Evolutionary conservation across 2,888 invertebrate genomes (phyloP).

Genomic region (Epinotia bilunana): DNA sequence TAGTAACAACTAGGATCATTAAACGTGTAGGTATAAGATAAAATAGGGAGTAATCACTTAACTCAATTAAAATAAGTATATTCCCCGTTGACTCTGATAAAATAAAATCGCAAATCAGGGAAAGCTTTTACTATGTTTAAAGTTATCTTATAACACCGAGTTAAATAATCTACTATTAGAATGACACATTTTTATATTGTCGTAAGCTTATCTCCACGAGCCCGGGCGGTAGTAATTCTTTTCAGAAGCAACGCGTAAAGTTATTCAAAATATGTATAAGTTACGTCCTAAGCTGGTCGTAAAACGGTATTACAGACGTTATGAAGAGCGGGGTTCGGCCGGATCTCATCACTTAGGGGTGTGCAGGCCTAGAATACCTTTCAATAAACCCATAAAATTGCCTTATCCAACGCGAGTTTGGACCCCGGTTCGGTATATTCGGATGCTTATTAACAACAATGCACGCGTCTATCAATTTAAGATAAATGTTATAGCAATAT

Average conservation of each 20-base stretch:
- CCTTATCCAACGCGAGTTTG: slow-evolving; percentile 62
- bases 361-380: slow-evolving; percentile 71
- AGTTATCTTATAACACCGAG: background rate
- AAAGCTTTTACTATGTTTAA: background rate
- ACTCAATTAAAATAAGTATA: background rate
- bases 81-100: background rate
- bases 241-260: slow-evolving; percentile 73
- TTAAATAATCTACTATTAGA: slow-evolving; percentile 48
- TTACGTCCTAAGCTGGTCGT: slow-evolving; percentile 79
- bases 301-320: slow-evolving; percentile 82
- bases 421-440: slow-evolving; percentile 54
- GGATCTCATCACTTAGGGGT: slow-evolving; percentile 80
- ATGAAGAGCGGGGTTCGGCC: slow-evolving; percentile 75
- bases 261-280: slow-evolving; percentile 82
- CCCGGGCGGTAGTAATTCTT: slow-evolving; percentile 69
- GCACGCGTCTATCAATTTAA: slow-evolving; percentile 67
- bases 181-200: slow-evolving; percentile 53
- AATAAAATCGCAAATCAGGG: background rate
- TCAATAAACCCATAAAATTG: slow-evolving; percentile 78
- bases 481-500: slow-evolving; percentile 74
- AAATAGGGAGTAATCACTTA: background rate
- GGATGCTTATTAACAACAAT: slow-evolving; percentile 65
- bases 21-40: background rate
- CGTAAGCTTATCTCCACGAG: slow-evolving; percentile 63
- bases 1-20: background rate